Conservation (phyloP, 2,888 invertebrate species). For the Crioceris asparagi region DNA sequence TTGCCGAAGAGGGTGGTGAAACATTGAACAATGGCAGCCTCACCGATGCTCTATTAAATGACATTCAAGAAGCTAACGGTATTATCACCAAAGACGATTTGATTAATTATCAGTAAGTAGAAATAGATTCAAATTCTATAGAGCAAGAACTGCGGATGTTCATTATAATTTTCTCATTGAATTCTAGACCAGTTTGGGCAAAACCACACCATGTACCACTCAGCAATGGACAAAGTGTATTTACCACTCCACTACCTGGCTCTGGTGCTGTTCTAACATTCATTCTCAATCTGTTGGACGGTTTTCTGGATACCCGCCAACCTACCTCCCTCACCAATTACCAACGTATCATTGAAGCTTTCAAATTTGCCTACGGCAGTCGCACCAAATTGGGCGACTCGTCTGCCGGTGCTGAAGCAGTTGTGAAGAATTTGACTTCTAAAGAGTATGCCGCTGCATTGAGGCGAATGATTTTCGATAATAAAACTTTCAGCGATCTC, state of each 20-base stretch:
- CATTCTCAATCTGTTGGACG: slow-evolving; percentile 67
- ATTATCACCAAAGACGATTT: slow-evolving; percentile 72
- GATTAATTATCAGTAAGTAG: slow-evolving; percentile 51
- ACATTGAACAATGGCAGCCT: slow-evolving; percentile 47
- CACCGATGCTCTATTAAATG: slow-evolving; percentile 33
- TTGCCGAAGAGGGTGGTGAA: slow-evolving; percentile 43
- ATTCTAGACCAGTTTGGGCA: slow-evolving; percentile 52
- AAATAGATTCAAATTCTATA: background rate
- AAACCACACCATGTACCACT: slow-evolving; percentile 48
- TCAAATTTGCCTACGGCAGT: slow-evolving; percentile 84
- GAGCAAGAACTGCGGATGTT: background rate
- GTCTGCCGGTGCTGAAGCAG: slow-evolving; percentile 34
- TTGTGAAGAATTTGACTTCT: slow-evolving; percentile 41
- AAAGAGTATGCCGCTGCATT: slow-evolving; percentile 45
- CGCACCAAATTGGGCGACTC: slow-evolving; percentile 76
- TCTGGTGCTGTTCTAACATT: slow-evolving; percentile 71
- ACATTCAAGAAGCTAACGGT: slow-evolving; percentile 47
- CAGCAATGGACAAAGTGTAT: slow-evolving; percentile 53
- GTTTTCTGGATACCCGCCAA: slow-evolving; percentile 36
- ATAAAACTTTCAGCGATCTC: slow-evolving; percentile 53
- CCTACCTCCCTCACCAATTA: slow-evolving; percentile 42
- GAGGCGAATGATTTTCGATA: slow-evolving; percentile 40
- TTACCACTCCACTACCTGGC: slow-evolving; percentile 70
- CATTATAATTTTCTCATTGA: background rate
- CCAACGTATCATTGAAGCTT: slow-evolving; percentile 78